phyloP scores from a whole-genome alignment of 1,140 invertebrate species.

The Trichoplusia ni region DNA sequence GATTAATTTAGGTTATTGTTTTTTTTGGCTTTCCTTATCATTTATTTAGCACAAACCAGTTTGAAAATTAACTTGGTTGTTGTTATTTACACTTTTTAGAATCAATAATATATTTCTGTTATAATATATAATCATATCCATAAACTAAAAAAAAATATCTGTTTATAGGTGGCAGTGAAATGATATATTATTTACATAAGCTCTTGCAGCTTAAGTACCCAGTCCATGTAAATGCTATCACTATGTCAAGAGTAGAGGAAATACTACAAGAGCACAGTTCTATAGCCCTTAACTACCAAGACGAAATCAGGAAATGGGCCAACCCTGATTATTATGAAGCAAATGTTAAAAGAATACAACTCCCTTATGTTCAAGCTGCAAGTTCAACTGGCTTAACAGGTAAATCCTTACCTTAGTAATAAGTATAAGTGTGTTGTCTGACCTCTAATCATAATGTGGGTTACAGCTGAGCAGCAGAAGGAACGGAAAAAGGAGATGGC shows the following conservation, averaged over 20 bases:
- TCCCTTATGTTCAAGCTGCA: conserved; percentile 87
- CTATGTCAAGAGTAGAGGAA: conserved; percentile 93
- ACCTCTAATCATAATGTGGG: too few species aligned
- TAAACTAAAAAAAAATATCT: neutral
- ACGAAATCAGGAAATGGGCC: conserved; percentile 91
- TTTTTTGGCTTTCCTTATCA: neutral
- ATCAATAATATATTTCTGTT: too few species aligned
- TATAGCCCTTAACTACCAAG: conserved; percentile 89
- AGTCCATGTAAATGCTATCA: conserved; percentile 93
- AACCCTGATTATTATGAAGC: conserved; percentile 91
- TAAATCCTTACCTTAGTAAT: too few species aligned
- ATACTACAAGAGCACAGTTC: conserved; percentile 91
- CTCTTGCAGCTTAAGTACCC: conserved; percentile 97
- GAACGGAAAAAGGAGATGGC: conserved; percentile 93
- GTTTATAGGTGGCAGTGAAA: conserved; percentile 88
- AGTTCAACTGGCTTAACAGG: conserved; percentile 65
- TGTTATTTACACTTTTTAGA: too few species aligned
- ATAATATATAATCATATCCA: too few species aligned
- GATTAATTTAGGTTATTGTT: conserved; percentile 87
- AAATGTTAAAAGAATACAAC: conserved; percentile 92
- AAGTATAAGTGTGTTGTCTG: neutral
- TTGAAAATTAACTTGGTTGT: too few species aligned
- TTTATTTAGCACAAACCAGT: too few species aligned
- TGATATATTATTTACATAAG: conserved; percentile 93
- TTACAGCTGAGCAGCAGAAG: conserved; percentile 90